phyloP scores from a whole-genome alignment of 2,113 vertebrate species.

The Panthera leo region DNA sequence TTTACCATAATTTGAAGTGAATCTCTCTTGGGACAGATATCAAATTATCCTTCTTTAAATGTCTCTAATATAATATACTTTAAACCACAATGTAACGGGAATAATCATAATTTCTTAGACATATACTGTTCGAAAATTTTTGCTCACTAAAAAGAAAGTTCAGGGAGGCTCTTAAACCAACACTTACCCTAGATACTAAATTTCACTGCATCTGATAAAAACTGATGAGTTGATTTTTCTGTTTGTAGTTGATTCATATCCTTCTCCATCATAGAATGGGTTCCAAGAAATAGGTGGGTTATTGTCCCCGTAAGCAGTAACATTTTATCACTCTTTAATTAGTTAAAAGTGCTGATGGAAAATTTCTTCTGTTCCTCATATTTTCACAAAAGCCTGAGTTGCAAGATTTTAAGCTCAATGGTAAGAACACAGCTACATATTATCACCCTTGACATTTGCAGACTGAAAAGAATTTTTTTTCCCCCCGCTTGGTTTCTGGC shows the following conservation, averaged over 20 bases:
- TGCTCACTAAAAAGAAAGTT: conserved; percentile 13
- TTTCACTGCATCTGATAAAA: conserved; percentile 17
- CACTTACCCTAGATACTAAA: neutral
- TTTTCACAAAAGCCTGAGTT: conserved; percentile 17
- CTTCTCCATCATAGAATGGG: neutral
- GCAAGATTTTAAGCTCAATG: neutral
- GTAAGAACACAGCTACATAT: neutral
- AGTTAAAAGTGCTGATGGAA: neutral
- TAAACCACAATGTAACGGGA: neutral
- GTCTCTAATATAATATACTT: neutral
- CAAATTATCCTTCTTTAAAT: conserved; percentile 3
- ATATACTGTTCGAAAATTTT: neutral
- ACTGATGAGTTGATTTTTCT: neutral
- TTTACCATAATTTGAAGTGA: neutral
- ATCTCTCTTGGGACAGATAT: conserved; percentile 3
- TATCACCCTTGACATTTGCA: conserved; percentile 74
- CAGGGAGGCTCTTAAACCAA: neutral
- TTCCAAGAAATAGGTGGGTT: neutral
- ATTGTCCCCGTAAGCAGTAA: neutral
- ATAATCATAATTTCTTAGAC: conserved; percentile 9
- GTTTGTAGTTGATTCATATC: conserved; percentile 1
- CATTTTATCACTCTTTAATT: conserved; percentile 8
- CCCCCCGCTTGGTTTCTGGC: conserved; percentile 50
- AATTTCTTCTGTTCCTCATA: neutral
- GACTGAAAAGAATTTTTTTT: conserved; percentile 60